Evolutionary conservation across 1,140 invertebrate genomes (phyloP), one percentile per base, ranked within the genome.

Genomic region (Cotesia chilonis): DNA sequence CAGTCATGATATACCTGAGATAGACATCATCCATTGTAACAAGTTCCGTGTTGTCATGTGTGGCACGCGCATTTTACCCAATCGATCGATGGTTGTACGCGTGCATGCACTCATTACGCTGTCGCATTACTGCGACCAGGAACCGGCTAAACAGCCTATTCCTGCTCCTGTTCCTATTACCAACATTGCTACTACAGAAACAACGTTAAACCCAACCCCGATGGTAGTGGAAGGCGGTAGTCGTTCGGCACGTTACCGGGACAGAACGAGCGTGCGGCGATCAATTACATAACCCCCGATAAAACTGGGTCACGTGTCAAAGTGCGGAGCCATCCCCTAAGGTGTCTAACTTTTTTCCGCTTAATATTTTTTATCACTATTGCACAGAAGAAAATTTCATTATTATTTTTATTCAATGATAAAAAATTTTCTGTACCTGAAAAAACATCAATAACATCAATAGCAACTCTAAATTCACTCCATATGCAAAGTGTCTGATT

Each of bases 241-340:
- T 47, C 6, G 59, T 10, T 20, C 17, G 59, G 10, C 28, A 28
- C 6, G 14, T 61, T 35, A 61, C 38, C 41, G 57, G n/a, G 41
- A 59, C 7, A 55, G 59, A 63, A 20, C 61, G 67, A 75, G 66
- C 72, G 73, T 70, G 73, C 70, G 75, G 76, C 79, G 79, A 85
- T 85, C 79, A 84, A 83, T 84, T 84, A 83, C 79, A 79, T 82
- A 83, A 84, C 41, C 41, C 78, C 78, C 75, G 79, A 83, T 84
- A 82, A 84, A 86, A 86, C 72, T 85, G 77, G 84, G 84, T 85
- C 83, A 78, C 78, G 80, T 84, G 83, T 86, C 83, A 86, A 86
- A 85, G 81, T 81, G 82, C 82, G 76, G 79, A 82, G 78, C 80
- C 79, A 82, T 82, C 79, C 80, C 80, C 70, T 47, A 79, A 83